Base-by-base conservation (phyloP, 2,113 vertebrate genomes). In the Enhydra lutris region DNA sequence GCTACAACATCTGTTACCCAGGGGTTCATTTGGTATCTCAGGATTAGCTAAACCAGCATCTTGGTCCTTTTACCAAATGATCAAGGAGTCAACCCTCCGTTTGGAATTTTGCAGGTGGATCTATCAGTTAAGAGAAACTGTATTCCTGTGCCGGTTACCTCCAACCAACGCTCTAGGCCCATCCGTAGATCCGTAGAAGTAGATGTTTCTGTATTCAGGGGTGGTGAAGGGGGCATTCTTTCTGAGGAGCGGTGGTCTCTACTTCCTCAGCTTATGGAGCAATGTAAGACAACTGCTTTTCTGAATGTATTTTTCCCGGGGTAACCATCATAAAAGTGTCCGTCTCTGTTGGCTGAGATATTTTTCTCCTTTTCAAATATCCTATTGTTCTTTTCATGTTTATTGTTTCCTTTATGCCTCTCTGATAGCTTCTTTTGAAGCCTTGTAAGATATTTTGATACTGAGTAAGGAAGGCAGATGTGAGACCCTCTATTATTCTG, bases 401-500 rank as follows among this genome's bases (percentile, higher is more conserved):
- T 97, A 97, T 96, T 97, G 93, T 96, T 98, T 97, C 80, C 93
- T 96, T 98, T 97, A 97, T 97, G 88, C 85, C 55, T 97, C 94
- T 97, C 97, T 98, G 96, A 97, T 97, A 97, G 97, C 82, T 98
- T 95, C 95, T 97, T 98, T 96, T 69, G 85, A 97, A 91, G 69
- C 71, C 94, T 89, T 71, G n/a, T 93, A 92, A 96, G 97, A 93
- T 97, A 97, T 98, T 98, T 97, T 98, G 97, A 98, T 97, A 92
- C 93, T 84, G 76, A 97, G 93, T 90, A 96, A 95, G 61, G 86
- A 97, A 97, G 93, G 95, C 97, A 98, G 95, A 97, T 97, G 91
- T 93, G 65, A 97, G 91, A 45, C 36, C 95, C 59, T 97, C 89
- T 96, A 83, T 98, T 96, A 98, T 95, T 97, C 94, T 93, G 97